phyloP scores from a whole-genome alignment of 2,888 invertebrate genomes.

The Hedya salicella region DNA sequence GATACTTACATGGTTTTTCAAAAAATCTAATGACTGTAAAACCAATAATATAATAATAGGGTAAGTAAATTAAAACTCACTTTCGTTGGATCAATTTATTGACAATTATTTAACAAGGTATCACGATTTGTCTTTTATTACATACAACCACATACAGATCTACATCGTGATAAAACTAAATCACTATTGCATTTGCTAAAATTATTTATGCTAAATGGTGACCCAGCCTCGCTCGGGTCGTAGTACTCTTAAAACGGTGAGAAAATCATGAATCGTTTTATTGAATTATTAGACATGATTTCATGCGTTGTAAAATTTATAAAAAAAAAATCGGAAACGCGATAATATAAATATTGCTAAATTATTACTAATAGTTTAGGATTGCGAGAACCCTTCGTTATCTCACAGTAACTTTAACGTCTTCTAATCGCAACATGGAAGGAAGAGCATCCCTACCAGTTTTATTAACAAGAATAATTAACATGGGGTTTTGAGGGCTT shows the following conservation, averaged over 20 bases:
- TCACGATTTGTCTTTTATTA: constrained; percentile 80
- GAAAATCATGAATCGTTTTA: neutral
- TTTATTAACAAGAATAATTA: constrained; percentile 19
- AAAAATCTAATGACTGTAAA: too few species aligned
- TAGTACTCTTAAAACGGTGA: neutral
- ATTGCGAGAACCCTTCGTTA: neutral
- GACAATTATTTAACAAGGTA: constrained; percentile 76
- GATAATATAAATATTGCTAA: constrained; percentile 13
- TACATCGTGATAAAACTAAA: constrained; percentile 51
- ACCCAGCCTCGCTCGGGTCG: constrained; percentile 18
- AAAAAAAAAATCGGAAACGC: constrained; percentile 3
- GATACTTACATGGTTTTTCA: too few species aligned
- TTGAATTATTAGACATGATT: neutral
- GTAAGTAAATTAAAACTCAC: constrained; percentile 41
- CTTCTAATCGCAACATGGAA: constrained; percentile 18
- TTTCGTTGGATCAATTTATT: constrained; percentile 67
- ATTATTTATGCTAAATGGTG: constrained; percentile 21
- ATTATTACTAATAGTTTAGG: constrained; percentile 16
- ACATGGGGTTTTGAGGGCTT: constrained; percentile 2
- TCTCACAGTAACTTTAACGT: constrained; percentile 24
- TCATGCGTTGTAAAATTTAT: constrained; percentile 15
- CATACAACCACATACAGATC: constrained; percentile 70
- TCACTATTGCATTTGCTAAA: constrained; percentile 36
- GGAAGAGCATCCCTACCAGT: constrained; percentile 11
- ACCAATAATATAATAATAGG: neutral